phyloP scores from a whole-genome alignment of 2,888 invertebrate species.

The Branchellion lobata region DNA sequence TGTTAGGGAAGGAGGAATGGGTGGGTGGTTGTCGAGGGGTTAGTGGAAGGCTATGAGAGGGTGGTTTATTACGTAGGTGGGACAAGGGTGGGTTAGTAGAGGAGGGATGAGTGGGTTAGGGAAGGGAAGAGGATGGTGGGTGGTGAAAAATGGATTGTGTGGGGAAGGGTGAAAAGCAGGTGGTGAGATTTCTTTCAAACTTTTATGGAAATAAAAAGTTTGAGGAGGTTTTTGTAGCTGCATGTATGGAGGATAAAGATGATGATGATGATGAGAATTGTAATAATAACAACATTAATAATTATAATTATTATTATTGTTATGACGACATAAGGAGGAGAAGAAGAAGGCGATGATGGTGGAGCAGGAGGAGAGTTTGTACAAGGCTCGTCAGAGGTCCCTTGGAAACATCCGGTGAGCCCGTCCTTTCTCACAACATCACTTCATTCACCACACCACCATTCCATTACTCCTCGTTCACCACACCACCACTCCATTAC shows the following conservation, averaged over 20 bases:
- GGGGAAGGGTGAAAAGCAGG: no score
- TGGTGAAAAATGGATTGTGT: no score
- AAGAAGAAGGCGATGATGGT: constrained; percentile 47
- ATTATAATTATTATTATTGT: neutral
- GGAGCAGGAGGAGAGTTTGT: constrained; percentile 37
- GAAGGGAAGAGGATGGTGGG: neutral
- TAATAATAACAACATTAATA: neutral
- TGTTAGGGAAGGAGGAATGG: neutral
- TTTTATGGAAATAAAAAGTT: no score
- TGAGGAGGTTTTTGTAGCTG: no score
- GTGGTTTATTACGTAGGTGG: neutral
- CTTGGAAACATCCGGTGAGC: constrained; percentile 52
- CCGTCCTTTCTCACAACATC: neutral
- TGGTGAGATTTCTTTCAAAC: neutral
- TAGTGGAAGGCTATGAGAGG: no score
- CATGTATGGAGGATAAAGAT: neutral
- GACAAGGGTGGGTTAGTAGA: neutral
- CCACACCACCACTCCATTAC: no score
- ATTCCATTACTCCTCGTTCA: no score
- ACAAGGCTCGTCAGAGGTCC: constrained; percentile 47
- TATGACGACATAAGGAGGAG: constrained; percentile 33
- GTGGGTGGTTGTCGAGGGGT: no score
- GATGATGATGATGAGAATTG: neutral
- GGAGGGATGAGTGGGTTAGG: neutral
- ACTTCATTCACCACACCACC: neutral